Evolutionary conservation across 2,113 vertebrate genomes (phyloP).

Genomic region (Pelobates fuscus): DNA sequence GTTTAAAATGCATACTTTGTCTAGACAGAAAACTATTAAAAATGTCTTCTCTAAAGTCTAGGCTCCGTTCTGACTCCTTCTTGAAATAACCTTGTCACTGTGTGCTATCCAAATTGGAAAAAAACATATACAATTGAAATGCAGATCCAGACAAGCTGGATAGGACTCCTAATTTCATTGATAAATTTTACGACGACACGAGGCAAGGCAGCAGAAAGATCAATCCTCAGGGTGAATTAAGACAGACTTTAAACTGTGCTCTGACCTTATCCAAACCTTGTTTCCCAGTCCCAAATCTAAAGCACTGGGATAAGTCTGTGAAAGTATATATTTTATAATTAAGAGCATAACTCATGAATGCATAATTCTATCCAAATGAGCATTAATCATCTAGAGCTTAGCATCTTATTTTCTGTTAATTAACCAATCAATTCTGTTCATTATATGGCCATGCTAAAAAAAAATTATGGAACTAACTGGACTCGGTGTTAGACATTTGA

Average conservation of each 20-base stretch:
- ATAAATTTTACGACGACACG: conserved; percentile 5
- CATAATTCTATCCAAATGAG: too few relatives aligned
- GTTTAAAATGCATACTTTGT: conserved; percentile 45
- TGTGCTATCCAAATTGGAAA: background rate
- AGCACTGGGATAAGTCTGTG: too few relatives aligned
- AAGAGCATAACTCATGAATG: too few relatives aligned
- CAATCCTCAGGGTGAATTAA: background rate
- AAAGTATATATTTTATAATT: too few relatives aligned
- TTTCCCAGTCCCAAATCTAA: too few relatives aligned
- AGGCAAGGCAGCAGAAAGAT: background rate
- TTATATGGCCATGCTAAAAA: too few relatives aligned
- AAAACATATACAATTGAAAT: conserved; percentile 14
- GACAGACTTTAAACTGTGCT: background rate
- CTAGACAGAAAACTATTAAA: conserved; percentile 49
- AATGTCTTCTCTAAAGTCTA: conserved; percentile 5
- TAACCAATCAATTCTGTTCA: too few relatives aligned
- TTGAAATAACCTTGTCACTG: conserved; percentile 39
- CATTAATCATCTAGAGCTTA: too few relatives aligned
- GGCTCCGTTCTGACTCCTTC: conserved; percentile 42
- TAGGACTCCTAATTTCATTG: background rate
- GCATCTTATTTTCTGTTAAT: too few relatives aligned
- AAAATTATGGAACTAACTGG: too few relatives aligned
- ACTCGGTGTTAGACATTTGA: too few relatives aligned
- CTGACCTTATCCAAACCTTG: background rate
- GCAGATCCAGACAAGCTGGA: background rate